These are phyloP conservation scores for Diplogasteroides magnus DNA, from an alignment of 1,140 invertebrate species.

Conservation along the genomic window DNA sequence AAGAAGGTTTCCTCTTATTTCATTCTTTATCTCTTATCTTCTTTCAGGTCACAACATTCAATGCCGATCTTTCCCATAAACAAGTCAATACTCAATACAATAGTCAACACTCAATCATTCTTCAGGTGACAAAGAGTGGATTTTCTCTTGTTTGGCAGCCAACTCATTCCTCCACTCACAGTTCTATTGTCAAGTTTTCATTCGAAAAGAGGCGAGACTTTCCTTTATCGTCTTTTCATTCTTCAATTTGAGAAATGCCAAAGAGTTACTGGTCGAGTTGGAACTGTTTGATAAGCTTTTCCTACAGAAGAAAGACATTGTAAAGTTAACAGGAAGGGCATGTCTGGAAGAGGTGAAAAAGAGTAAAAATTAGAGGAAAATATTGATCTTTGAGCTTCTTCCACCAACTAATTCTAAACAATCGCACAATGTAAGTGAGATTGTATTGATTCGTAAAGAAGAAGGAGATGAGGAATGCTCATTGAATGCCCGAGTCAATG, in stretches of 20 bases:
- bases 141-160: constrained; percentile 55
- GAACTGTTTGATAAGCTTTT: constrained; percentile 38
- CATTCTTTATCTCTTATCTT: neutral
- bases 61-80: constrained; percentile 53
- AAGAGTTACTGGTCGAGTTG: constrained; percentile 28
- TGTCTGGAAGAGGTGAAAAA: constrained; percentile 20
- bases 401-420: constrained; percentile 33
- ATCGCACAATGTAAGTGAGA: constrained; percentile 34
- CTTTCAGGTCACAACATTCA: constrained; percentile 42
- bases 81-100: constrained; percentile 27
- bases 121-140: constrained; percentile 48
- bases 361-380: neutral
- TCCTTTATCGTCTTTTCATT: neutral
- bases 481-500: constrained; percentile 29
- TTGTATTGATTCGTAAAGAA: constrained; percentile 29
- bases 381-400: constrained; percentile 20
- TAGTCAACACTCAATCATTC: too few relatives aligned
- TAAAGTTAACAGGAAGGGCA: constrained; percentile 29
- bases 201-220: constrained; percentile 43
- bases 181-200: constrained; percentile 54
- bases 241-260: constrained; percentile 7
- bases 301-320: constrained; percentile 34
- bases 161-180: constrained; percentile 34
- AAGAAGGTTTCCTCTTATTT: constrained; percentile 35
- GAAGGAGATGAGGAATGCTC: constrained; percentile 10